A percentile compares a stretch with the other conserved stretches of the same genome.
Conservation (phyloP, 2,888 invertebrate species). For the Nomada lathburiana region DNA sequence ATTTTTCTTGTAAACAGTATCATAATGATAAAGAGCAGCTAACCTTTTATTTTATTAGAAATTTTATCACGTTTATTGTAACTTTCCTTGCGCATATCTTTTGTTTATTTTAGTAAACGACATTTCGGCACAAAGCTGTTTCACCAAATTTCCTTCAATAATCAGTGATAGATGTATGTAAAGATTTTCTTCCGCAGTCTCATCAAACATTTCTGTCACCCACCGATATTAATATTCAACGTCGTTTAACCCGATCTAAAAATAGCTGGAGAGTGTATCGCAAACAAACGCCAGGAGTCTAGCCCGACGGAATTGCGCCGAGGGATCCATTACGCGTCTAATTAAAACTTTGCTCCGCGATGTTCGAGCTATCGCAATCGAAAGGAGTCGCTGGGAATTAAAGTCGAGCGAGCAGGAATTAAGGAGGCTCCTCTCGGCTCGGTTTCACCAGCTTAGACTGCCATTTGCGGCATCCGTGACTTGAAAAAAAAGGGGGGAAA, state of each 20-base stretch:
- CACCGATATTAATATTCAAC: too few relatives aligned
- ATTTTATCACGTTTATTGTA: too few relatives aligned
- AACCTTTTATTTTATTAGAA: too few relatives aligned
- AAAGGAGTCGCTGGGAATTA: constrained; percentile 36
- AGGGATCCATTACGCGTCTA: constrained; percentile 42
- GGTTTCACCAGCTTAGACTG: constrained; percentile 31
- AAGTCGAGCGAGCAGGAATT: constrained; percentile 56
- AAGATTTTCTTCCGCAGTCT: too few relatives aligned
- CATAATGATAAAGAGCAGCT: too few relatives aligned
- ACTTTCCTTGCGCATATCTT: too few relatives aligned
- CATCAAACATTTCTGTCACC: too few relatives aligned
- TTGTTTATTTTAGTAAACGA: too few relatives aligned
- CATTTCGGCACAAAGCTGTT: too few relatives aligned
- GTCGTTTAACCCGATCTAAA: too few relatives aligned
- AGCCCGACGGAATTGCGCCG: background rate
- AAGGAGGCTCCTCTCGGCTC: constrained; percentile 34
- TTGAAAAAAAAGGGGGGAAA: background rate
- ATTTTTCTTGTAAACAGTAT: background rate
- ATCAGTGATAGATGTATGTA: too few relatives aligned
- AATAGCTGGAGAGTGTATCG: background rate
- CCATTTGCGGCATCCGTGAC: background rate
- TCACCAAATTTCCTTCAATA: too few relatives aligned
- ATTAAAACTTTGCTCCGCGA: constrained; percentile 59
- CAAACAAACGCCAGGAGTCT: background rate
- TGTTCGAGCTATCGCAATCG: constrained; percentile 1